Conservation (phyloP, 2,888 invertebrate genomes). For the Lithophane ornitopus region DNA sequence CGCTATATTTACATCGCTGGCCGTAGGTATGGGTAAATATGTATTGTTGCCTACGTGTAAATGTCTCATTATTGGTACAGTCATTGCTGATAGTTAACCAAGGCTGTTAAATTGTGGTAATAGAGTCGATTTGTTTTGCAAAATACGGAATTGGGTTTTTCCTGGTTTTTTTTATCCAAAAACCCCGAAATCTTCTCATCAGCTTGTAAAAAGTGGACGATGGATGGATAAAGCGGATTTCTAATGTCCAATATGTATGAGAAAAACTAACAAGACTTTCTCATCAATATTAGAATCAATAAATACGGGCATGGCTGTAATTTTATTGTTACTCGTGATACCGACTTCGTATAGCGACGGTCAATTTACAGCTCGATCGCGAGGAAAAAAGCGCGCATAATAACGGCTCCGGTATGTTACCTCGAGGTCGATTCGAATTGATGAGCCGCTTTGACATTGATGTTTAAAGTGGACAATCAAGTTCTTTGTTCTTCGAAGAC, state of each 20-base stretch:
- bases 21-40: conserved; percentile 14
- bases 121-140: neutral
- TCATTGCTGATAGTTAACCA: conserved; percentile 5
- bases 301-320: neutral
- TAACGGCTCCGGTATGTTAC: conserved; percentile 45
- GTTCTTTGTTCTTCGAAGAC: conserved; percentile 62
- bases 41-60: neutral
- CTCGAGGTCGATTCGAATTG: conserved; percentile 60
- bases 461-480: conserved; percentile 64
- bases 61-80: conserved; percentile 25
- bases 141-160: neutral
- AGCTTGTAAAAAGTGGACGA: neutral
- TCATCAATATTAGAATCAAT: neutral
- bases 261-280: neutral
- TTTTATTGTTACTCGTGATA: conserved; percentile 8
- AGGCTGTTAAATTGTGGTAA: neutral
- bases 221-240: neutral
- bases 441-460: conserved; percentile 66
- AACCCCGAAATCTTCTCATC: too few species aligned
- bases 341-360: neutral
- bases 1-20: conserved; percentile 44
- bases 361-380: conserved; percentile 9
- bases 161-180: neutral
- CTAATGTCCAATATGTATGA: neutral
- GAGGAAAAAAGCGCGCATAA: conserved; percentile 42